Evolutionary conservation across 1,140 invertebrate genomes (phyloP), one percentile per base, ranked within the genome.

Genomic region (Neodiprion virginianus): DNA sequence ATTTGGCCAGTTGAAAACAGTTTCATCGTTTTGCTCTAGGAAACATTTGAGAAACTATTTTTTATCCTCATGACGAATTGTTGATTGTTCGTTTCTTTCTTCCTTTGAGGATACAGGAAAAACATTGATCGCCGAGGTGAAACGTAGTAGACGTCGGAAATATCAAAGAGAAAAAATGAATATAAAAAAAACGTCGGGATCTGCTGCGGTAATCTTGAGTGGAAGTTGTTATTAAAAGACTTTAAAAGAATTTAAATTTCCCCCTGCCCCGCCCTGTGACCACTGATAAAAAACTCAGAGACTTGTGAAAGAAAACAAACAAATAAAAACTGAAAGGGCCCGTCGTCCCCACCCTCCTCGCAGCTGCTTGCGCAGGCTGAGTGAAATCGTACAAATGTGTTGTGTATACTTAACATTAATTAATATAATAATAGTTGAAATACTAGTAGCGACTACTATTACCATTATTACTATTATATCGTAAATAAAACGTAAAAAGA

Each of bases 391-490:
- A 87, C 86, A 87, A 87, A 88, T 86, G 82, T 87, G 84, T 86
- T 88, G 86, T 87, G 85, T 87, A 88, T 87, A 87, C 84, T 88
- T 87, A 87, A 87, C 81, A 81, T 86, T 87, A 83, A 84, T 84
- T 84, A 81, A 86, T 84, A 88, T 85, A 40, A 40, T 86, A 80
- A 83, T 86, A 85, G 82, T 85, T 84, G 77, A 84, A 83, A 82
- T 85, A 85, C 80, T 86, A 84, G 79, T 82, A 82, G 80, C 78
- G 75, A 82, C 69, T 78, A 74, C 68, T 69, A 74, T 74, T 69
- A 69, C 48, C 47, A 74, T 74, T 73, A 73, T 73, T 65, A 74
- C 23, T 72, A 72, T 72, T 72, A 71, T 69, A 72, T 50, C 66
- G 67, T 69, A 21, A 72, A 17, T 17, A 28, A 69, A 69, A 75